Base-by-base conservation (phyloP, 2,113 vertebrate species). In the Sarotherodon lohbergeri region DNA sequence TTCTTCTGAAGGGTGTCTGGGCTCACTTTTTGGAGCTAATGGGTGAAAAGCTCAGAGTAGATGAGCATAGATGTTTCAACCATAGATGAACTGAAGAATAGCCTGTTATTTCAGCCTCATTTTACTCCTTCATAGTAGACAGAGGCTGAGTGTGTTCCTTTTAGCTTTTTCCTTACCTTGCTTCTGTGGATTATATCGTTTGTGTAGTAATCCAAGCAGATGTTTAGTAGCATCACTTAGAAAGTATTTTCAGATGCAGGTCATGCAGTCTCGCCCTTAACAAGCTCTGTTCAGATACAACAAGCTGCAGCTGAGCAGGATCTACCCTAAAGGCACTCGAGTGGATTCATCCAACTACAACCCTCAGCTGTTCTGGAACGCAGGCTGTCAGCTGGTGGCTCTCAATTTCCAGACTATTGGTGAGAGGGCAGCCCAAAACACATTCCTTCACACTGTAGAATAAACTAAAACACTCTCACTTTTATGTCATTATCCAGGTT, bases 321-420 rank as follows among this genome's bases (percentile, higher is more conserved):
- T 99, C 93, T 99, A 99, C 92, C 99, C 99, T 1, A 99, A 99
- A 95, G 99, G 99, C 87, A 99, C 98, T 1, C 96, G 99, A 17
- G 98, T 99, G 73, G 98, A 99, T 93, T 99, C 99, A 10, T 99
- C 99, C 1, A 99, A 99, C 96, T 99, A 99, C 91, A 99, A 99
- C 97, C 99, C 99, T 10, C 99, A 99, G 86, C 97, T 99, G 84
- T 99, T 99, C 92, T 99, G 99, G 99, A 99, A 99, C 0, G 98
- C 99, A 0, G 99, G 99, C 79, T 99, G 99, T 94, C 99, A 99
- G 88, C 97, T 99, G 95, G 99, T 99, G 9, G 99, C 99, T 5
- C 97, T 99, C 52, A 99, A 99, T 95, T 99, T 99, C 94, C 99
- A 99, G 94, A 99, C 98, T 0, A 97, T 99, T 36, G 99, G 99